Percentiles rank a stretch among this genome's conserved stretches.
Evolutionary conservation across 2,888 invertebrate genomes (phyloP).

Genomic region (Platypus cylindrus): DNA sequence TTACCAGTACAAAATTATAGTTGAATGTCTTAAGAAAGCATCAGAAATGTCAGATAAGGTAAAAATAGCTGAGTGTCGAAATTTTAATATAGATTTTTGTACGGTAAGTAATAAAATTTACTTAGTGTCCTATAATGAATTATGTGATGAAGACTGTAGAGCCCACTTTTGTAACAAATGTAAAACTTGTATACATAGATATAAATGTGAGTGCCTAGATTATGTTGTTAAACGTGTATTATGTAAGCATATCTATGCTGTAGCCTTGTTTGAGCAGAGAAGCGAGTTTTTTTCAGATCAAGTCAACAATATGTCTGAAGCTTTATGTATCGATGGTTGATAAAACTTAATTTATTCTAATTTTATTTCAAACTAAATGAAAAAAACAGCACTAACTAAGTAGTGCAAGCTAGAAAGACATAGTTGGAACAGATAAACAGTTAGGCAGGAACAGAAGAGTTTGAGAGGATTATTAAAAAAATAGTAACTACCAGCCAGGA

Average conservation of each 20-base stretch:
- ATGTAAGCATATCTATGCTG: slow-evolving; percentile 4
- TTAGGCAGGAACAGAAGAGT: too few species aligned
- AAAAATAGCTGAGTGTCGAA: slow-evolving; percentile 4
- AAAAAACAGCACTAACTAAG: too few species aligned
- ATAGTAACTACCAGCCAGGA: too few species aligned
- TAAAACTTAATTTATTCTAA: too few species aligned
- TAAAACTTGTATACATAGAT: slow-evolving; percentile 6
- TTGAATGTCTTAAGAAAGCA: slow-evolving; percentile 13
- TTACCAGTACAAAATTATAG: slow-evolving; percentile 13
- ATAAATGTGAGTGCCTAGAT: slow-evolving; percentile 4
- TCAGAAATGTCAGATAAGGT: slow-evolving; percentile 11
- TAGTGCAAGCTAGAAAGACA: too few species aligned
- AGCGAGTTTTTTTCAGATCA: too few species aligned
- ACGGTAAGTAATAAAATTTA: slow-evolving; percentile 6
- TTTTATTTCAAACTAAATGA: too few species aligned
- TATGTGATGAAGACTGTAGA: slow-evolving; percentile 12
- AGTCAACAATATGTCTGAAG: too few species aligned
- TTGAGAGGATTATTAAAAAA: too few species aligned
- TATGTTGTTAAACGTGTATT: slow-evolving; percentile 1
- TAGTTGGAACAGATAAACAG: too few species aligned
- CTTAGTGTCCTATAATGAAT: too few species aligned
- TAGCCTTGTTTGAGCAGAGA: slow-evolving; percentile 3
- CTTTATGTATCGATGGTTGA: too few species aligned
- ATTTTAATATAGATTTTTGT: slow-evolving; percentile 9
- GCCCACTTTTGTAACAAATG: slow-evolving; percentile 2